Percentiles rank a stretch among this genome's conserved stretches.
Evolutionary conservation across 2,888 invertebrate genomes (phyloP).

Genomic region (Calameuta filiformis): DNA sequence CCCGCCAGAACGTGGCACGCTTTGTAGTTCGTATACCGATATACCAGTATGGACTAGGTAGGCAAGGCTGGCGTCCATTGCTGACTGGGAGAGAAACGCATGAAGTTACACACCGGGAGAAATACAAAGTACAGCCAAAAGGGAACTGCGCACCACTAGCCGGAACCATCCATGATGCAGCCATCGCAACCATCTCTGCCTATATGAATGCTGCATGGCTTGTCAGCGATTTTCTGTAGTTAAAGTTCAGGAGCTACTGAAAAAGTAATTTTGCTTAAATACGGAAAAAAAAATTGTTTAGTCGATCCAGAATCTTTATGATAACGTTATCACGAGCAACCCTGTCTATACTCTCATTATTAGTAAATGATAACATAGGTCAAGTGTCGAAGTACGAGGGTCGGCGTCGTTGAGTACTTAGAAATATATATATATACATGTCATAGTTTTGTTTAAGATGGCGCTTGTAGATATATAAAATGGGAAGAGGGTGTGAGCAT

Average conservation of each 20-base stretch:
- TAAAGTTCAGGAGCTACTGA: not conserved
- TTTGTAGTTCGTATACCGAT: slow-evolving; percentile 53
- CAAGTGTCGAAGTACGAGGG: not conserved
- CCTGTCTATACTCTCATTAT: not conserved
- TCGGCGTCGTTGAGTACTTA: not conserved
- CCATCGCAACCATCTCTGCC: slow-evolving; percentile 58
- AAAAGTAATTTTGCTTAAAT: not conserved
- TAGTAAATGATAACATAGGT: not conserved
- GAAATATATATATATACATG: not conserved
- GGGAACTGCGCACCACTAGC: slow-evolving; percentile 66
- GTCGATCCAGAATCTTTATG: not conserved
- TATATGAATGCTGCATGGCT: not conserved
- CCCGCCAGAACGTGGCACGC: slow-evolving; percentile 64
- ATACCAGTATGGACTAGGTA: not conserved
- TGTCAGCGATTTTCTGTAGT: not conserved
- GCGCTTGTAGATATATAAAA: not conserved
- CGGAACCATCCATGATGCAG: slow-evolving; percentile 63
- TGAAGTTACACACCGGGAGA: slow-evolving; percentile 24
- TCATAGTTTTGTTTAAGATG: not conserved
- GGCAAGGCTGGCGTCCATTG: slow-evolving; percentile 32
- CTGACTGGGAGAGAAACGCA: slow-evolving; percentile 30
- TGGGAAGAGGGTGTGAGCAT: not conserved
- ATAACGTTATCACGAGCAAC: not conserved
- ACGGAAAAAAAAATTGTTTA: not conserved
- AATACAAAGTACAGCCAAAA: slow-evolving; percentile 43